These are phyloP conservation scores for Lepidurus couesii DNA, from an alignment of 1,140 invertebrate genomes.

Conservation along the genomic window DNA sequence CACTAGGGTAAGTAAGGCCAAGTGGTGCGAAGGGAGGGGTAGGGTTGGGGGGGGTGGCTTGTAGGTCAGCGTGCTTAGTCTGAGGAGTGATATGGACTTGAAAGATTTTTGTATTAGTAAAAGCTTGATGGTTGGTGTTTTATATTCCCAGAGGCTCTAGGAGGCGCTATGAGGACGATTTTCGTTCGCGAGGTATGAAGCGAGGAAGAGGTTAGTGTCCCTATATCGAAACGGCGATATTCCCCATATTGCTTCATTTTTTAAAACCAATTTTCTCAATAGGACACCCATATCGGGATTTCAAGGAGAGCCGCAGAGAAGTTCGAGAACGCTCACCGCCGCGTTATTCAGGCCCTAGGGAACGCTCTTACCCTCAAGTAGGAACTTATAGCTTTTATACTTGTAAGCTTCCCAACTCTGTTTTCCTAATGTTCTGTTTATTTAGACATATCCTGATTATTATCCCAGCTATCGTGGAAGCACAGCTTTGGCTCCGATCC, in stretches of 20 bases:
- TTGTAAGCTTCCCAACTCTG: background rate
- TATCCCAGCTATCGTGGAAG: slow-evolving; percentile 41
- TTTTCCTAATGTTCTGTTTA: slow-evolving; percentile 35
- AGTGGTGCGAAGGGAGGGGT: background rate
- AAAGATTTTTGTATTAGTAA: background rate
- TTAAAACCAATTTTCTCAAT: background rate
- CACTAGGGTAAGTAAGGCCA: slow-evolving; percentile 3
- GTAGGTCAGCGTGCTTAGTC: background rate
- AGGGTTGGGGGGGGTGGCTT: background rate
- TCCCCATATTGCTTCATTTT: too few relatives aligned
- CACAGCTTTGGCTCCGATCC: slow-evolving; percentile 43
- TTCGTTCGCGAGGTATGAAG: background rate
- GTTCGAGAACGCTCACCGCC: slow-evolving; percentile 28
- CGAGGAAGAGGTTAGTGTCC: background rate
- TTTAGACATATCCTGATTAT: slow-evolving; percentile 46
- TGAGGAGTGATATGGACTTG: background rate
- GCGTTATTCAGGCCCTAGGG: slow-evolving; percentile 26
- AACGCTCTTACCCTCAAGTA: slow-evolving; percentile 29
- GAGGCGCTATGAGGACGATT: background rate
- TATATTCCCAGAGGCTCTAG: slow-evolving; percentile 14
- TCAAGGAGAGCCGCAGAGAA: slow-evolving; percentile 32
- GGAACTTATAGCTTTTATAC: slow-evolving; percentile 26
- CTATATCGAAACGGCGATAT: too few relatives aligned
- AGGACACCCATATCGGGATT: slow-evolving; percentile 29
- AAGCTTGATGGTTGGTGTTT: background rate